These are phyloP conservation scores for Hipposideros larvatus DNA, from an alignment of 2,797 vertebrate genomes.

Conservation along the genomic window DNA sequence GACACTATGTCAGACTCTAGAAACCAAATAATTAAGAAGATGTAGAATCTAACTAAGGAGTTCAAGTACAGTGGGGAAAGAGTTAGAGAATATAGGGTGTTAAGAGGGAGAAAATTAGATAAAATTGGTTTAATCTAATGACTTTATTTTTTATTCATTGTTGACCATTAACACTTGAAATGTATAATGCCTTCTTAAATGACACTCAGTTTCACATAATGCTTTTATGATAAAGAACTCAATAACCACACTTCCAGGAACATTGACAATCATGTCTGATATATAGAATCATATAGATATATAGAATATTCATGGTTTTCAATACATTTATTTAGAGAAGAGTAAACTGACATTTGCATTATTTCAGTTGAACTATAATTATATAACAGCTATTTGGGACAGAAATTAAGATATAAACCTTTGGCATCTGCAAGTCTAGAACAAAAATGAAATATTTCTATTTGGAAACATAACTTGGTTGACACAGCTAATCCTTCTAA, in stretches of 20 bases:
- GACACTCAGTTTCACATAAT: not conserved
- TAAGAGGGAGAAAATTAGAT: not conserved
- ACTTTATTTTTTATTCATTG: not conserved
- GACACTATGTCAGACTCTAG: not conserved
- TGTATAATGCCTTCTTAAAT: not conserved
- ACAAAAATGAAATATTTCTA: slow-evolving; percentile 27
- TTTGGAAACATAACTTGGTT: slow-evolving; percentile 3
- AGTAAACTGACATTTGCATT: not conserved
- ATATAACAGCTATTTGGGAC: not conserved
- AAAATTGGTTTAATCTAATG: not conserved
- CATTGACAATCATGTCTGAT: not conserved
- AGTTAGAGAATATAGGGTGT: not conserved
- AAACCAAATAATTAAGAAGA: not conserved
- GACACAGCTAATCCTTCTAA: slow-evolving; percentile 31
- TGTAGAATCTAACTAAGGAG: not conserved
- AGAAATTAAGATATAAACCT: not conserved
- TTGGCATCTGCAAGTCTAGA: not conserved
- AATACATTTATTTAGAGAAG: not conserved
- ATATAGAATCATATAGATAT: not conserved
- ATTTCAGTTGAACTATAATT: not conserved
- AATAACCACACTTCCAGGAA: not conserved
- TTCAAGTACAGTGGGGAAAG: not conserved
- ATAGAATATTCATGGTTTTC: not conserved
- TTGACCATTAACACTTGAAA: not conserved
- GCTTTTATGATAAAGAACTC: not conserved